Conservation (phyloP, 2,888 invertebrate genomes). For the Conistra vaccinii region DNA sequence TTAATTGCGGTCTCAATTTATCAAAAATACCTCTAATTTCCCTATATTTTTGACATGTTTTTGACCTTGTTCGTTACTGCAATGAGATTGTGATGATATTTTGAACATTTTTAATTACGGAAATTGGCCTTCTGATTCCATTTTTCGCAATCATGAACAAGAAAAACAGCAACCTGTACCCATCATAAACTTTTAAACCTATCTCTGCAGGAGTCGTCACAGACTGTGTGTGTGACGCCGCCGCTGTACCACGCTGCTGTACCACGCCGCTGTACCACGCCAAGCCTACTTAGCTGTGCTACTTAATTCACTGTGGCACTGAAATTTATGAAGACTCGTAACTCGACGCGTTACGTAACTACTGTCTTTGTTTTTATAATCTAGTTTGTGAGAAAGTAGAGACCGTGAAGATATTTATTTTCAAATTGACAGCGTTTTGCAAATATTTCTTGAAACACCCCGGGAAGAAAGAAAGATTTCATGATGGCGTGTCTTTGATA, state of each 20-base stretch:
- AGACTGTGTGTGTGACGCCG: slow-evolving; percentile 30
- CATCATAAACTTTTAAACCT: slow-evolving; percentile 12
- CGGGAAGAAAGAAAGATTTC: background rate
- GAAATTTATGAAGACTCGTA: slow-evolving; percentile 32
- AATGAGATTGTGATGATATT: background rate
- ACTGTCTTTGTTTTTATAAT: slow-evolving; percentile 31
- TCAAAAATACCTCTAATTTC: background rate
- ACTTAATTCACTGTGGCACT: slow-evolving; percentile 42
- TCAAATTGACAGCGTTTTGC: slow-evolving; percentile 11
- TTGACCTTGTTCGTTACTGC: no score
- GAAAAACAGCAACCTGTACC: slow-evolving; percentile 9
- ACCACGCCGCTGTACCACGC: slow-evolving; percentile 32
- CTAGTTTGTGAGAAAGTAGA: slow-evolving; percentile 31
- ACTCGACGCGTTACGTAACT: slow-evolving; percentile 35
- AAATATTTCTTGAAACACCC: slow-evolving; percentile 1
- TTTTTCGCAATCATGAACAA: background rate
- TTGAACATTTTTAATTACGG: background rate
- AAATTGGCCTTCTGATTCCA: background rate
- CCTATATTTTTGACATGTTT: background rate
- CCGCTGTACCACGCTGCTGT: slow-evolving; percentile 36
- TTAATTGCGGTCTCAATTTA: no score
- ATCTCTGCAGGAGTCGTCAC: slow-evolving; percentile 33
- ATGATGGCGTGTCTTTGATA: background rate
- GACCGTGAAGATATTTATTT: slow-evolving; percentile 6
- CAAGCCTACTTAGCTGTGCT: slow-evolving; percentile 49